Evolutionary conservation across 2,797 vertebrate genomes (phyloP).

Genomic region (Microtus agrestis): DNA sequence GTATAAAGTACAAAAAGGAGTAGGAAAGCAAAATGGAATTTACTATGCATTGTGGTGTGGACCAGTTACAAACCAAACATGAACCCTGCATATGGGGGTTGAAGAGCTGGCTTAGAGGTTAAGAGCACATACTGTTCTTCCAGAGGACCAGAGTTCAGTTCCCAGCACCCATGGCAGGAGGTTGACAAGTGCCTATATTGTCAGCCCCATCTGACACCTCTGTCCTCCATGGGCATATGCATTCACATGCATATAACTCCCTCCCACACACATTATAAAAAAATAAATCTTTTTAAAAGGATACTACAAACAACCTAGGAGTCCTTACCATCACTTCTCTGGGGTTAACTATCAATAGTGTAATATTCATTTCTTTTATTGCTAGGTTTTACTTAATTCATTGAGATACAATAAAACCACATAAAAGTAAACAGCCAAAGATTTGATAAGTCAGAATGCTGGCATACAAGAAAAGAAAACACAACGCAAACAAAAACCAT

Average conservation of each 20-base stretch:
- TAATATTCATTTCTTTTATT: slow-evolving; percentile 28
- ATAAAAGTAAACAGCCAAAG: slow-evolving; percentile 25
- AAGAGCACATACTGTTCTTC: neutral
- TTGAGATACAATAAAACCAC: slow-evolving; percentile 24
- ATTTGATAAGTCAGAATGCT: neutral
- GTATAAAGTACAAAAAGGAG: slow-evolving; percentile 21
- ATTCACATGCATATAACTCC: neutral
- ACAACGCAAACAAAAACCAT: neutral
- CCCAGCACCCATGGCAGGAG: neutral
- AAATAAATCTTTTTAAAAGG: neutral
- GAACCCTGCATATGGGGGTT: slow-evolving; percentile 2
- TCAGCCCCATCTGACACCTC: neutral
- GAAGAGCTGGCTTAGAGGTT: neutral
- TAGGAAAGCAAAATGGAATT: slow-evolving; percentile 49
- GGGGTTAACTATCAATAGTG: neutral
- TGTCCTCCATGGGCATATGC: neutral
- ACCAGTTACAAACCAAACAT: neutral
- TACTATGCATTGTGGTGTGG: slow-evolving; percentile 16
- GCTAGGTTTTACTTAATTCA: slow-evolving; percentile 19
- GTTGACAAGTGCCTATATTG: neutral
- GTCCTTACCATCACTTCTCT: slow-evolving; percentile 41
- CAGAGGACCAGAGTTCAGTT: neutral
- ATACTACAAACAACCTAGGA: slow-evolving; percentile 17
- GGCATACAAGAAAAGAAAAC: neutral
- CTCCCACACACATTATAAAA: neutral